A percentile compares a stretch with the other conserved stretches of the same genome.
These are phyloP conservation scores for Deroptyus accipitrinus DNA, from an alignment of 2,113 vertebrate genomes.

Conservation along the genomic window DNA sequence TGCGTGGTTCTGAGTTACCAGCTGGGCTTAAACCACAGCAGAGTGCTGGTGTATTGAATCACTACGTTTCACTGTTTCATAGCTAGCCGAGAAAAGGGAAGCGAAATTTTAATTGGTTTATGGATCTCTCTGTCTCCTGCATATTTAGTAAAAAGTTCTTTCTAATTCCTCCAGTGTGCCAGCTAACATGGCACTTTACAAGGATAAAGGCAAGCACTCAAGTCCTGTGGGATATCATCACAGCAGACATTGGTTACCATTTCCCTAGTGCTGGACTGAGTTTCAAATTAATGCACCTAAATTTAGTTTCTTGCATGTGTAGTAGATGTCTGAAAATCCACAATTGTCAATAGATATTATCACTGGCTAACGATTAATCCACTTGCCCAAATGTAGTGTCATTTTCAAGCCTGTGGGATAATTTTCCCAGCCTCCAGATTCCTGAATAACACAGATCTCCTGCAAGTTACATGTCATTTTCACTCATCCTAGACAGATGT, in stretches of 20 bases:
- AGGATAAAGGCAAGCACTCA: not conserved
- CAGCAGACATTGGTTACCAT: not conserved
- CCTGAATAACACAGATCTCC: not conserved
- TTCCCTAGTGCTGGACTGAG: not conserved
- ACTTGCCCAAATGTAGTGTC: not conserved
- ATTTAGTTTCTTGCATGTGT: constrained; percentile 4
- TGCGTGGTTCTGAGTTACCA: not conserved
- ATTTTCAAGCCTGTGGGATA: not conserved
- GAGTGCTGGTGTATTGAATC: not conserved
- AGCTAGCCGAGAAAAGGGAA: not conserved
- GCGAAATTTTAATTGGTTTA: not conserved
- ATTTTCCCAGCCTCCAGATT: not conserved
- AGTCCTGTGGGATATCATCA: not conserved
- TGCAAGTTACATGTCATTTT: not conserved
- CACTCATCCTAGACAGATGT: not conserved
- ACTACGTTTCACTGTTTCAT: not conserved
- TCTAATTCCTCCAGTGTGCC: not conserved
- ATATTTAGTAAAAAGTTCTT: not conserved
- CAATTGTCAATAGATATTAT: not conserved
- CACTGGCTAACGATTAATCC: not conserved
- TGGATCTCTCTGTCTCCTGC: not conserved
- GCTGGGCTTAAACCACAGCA: not conserved
- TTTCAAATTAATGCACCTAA: not conserved
- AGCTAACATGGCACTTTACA: not conserved
- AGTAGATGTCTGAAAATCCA: not conserved